phyloP scores from a whole-genome alignment of 2,113 vertebrate genomes.

The Myocastor coypus region DNA sequence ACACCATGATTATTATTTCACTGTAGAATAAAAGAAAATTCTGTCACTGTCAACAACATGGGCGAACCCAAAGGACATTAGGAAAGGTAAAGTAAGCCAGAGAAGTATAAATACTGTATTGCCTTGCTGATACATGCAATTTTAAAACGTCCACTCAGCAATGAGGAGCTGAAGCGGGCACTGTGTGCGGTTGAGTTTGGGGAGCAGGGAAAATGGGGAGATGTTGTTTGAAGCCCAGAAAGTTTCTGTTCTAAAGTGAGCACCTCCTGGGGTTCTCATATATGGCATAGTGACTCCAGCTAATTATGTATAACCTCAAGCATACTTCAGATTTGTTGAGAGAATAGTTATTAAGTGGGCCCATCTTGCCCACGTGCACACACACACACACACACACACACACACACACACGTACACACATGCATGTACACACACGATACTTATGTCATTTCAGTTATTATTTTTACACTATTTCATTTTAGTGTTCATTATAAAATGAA shows the following conservation, averaged over 20 bases:
- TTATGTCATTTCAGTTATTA: too few relatives aligned
- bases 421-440: too few relatives aligned
- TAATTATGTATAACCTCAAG: background rate
- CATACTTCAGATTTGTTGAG: background rate
- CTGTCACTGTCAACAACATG: background rate
- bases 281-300: background rate
- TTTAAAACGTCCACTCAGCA: background rate
- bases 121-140: background rate
- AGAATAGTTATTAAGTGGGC: background rate
- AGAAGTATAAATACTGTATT: background rate
- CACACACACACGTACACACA: too few relatives aligned
- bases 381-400: too few relatives aligned
- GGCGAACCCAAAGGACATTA: background rate
- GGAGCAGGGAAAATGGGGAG: background rate
- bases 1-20: background rate
- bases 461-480: too few relatives aligned
- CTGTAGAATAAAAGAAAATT: background rate
- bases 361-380: background rate
- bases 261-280: background rate
- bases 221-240: background rate
- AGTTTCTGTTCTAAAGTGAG: background rate
- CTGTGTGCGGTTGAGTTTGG: too few relatives aligned
- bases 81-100: background rate
- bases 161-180: background rate
- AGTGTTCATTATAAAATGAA: too few relatives aligned